These are phyloP conservation scores for Arenicola marina DNA, from an alignment of 2,888 invertebrate species.

Conservation along the genomic window DNA sequence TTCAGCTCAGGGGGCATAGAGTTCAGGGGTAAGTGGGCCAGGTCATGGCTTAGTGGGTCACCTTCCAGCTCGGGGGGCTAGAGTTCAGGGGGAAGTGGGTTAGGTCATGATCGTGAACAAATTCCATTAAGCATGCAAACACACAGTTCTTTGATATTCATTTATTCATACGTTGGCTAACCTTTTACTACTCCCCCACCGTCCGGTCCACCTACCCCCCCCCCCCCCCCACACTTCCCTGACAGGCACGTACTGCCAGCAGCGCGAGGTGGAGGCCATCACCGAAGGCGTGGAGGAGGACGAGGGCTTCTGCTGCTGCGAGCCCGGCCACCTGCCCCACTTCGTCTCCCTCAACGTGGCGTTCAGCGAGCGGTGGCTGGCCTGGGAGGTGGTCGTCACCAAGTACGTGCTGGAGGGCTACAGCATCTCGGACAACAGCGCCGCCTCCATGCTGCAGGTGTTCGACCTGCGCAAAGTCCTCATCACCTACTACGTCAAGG, in stretches of 20 bases:
- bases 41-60: too few relatives aligned
- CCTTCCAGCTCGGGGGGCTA: slow-evolving; percentile 94
- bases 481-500: slow-evolving; percentile 97
- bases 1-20: slow-evolving; percentile 94
- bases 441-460: slow-evolving; percentile 94
- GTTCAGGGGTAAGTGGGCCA: slow-evolving; percentile 76
- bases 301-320: slow-evolving; percentile 92
- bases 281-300: slow-evolving; percentile 96
- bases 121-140: background rate
- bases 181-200: too few relatives aligned
- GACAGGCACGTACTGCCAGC: slow-evolving; percentile 93
- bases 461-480: slow-evolving; percentile 96
- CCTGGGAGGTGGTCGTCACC: slow-evolving; percentile 94
- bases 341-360: slow-evolving; percentile 95
- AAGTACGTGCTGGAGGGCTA: slow-evolving; percentile 98
- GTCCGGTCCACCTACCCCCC: too few relatives aligned
- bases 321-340: slow-evolving; percentile 84
- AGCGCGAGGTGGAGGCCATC: slow-evolving; percentile 93
- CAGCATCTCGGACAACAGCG: slow-evolving; percentile 96
- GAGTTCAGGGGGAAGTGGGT: slow-evolving; percentile 81
- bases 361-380: slow-evolving; percentile 94
- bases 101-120: too few relatives aligned
- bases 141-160: too few relatives aligned
- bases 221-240: too few relatives aligned
- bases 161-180: too few relatives aligned